A percentile compares a stretch with the other conserved stretches of the same genome.
Evolutionary conservation across 2,113 vertebrate genomes (phyloP).

Genomic region (Sphyrna mokarran): DNA sequence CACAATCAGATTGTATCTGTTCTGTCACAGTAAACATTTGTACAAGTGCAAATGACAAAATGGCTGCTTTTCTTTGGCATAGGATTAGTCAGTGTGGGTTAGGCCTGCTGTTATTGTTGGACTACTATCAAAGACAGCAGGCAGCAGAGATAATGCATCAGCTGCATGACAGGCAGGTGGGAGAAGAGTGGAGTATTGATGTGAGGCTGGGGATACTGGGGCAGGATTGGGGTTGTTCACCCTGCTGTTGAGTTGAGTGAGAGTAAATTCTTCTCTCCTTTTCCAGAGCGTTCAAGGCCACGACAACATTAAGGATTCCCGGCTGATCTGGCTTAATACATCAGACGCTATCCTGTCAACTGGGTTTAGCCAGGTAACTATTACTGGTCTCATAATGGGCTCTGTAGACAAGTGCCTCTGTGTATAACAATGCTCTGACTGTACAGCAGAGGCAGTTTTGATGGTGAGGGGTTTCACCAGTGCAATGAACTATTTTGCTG

Average conservation of each 20-base stretch:
- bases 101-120: not conserved
- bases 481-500: no score
- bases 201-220: no score
- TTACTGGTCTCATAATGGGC: not conserved
- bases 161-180: not conserved
- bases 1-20: not conserved
- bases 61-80: not conserved
- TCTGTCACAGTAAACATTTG: not conserved
- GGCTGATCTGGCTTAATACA: slow-evolving; percentile 71
- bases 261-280: not conserved
- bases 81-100: not conserved
- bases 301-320: slow-evolving; percentile 73
- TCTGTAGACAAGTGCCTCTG: not conserved
- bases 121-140: not conserved
- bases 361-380: slow-evolving; percentile 78
- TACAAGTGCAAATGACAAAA: not conserved
- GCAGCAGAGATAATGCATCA: not conserved
- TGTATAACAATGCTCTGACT: not conserved
- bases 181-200: not conserved
- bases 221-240: not conserved
- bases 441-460: not conserved
- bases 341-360: slow-evolving; percentile 69
- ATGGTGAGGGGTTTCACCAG: no score
- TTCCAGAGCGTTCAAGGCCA: slow-evolving; percentile 67
- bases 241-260: not conserved